Conservation (phyloP, 2,797 vertebrate genomes). For the Chelonia mydas region DNA sequence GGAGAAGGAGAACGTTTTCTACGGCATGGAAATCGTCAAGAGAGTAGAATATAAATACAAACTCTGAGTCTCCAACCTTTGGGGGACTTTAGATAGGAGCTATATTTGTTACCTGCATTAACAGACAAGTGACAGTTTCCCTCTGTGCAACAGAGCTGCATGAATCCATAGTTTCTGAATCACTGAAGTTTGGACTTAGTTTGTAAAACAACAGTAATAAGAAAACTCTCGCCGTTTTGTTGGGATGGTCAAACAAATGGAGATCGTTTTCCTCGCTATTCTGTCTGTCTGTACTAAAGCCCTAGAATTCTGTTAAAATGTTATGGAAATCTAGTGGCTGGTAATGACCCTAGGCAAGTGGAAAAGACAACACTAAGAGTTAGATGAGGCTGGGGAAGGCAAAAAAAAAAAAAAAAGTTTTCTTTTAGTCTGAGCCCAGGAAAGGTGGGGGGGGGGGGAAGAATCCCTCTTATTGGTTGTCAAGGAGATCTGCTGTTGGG, state of each 20-base stretch:
- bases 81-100: neutral
- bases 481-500: conserved; percentile 74
- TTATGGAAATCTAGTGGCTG: neutral
- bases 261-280: accelerated
- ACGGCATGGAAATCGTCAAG: neutral
- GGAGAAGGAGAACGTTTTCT: neutral
- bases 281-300: neutral
- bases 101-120: neutral
- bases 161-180: too few relatives aligned
- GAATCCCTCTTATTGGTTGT: conserved; percentile 68
- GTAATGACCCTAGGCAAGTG: neutral
- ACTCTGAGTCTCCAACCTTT: neutral
- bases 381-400: neutral
- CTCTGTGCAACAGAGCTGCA: neutral
- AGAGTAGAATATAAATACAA: neutral
- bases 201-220: neutral
- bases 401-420: conserved; percentile 50
- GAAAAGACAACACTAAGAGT: neutral
- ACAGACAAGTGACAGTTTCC: neutral
- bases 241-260: neutral
- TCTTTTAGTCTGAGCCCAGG: conserved; percentile 58
- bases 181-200: neutral
- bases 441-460: neutral
- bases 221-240: neutral
- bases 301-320: neutral